Base-by-base conservation (phyloP, 2,888 invertebrate genomes). In the Volucella inanis region DNA sequence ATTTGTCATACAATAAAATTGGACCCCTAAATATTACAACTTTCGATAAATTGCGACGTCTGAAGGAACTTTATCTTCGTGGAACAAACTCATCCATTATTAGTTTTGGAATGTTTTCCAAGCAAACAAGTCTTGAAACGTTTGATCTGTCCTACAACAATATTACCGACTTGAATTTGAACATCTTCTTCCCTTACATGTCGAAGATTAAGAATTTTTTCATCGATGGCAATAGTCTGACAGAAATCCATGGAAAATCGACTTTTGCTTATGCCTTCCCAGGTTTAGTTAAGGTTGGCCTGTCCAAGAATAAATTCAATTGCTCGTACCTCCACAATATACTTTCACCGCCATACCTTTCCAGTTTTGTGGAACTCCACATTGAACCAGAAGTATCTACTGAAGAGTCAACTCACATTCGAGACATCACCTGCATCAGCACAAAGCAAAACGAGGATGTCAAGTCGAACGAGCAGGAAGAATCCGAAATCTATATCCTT, bases 81-180 rank as follows among this genome's bases (percentile, higher is more conserved):
- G 87, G 87, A 2, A 89, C 89, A 8, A 90, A 90, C 15, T 88
- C 92, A 3, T 88, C 81, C 0, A 87, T 88, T 11, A 88, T 92
- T 1, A 89, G 89, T 10, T 92, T 91, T 55, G 92, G 92, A 49
- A 92, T 92, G 90, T 91, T 92, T 87, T 90, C 92, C 14, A 91
- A 91, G 78, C 91, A 92, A 39, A 88, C 88, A 2, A 88, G 91
- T 54, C 89, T 93, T 8, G 92, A 93, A 61, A 91, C 91, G 45
- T 89, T 93, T 15, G 93, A 93, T 80, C 89, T 93, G 52, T 93
- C 93, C 0, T 93, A 92, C 82, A 93, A 93, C 88, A 93, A 93
- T 88, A 89, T 93, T 12, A 92, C 92, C 1, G 90, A 91, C 65
- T 89, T 93, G 39, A 91, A 92, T 88, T 72, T 92, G 82, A 91